These are phyloP conservation scores for Euwallacea fornicatus DNA, from an alignment of 1,140 invertebrate species.

Conservation along the genomic window DNA sequence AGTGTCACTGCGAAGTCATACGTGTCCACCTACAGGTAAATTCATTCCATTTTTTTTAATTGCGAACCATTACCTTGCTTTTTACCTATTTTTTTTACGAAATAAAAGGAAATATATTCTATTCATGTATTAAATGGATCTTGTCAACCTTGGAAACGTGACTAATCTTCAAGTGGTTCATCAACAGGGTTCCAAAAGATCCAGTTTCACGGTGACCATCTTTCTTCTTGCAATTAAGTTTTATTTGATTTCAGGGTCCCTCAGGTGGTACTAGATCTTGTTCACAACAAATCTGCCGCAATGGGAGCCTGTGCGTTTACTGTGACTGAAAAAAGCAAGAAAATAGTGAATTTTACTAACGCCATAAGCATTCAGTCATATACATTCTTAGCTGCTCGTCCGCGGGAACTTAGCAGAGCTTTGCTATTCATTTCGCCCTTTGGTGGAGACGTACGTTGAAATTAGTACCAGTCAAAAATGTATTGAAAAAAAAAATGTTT, in stretches of 20 bases:
- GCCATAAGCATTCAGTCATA: slow-evolving; percentile 79
- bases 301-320: slow-evolving; percentile 74
- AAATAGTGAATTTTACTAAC: slow-evolving; percentile 75
- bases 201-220: no score
- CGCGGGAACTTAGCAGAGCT: slow-evolving; percentile 74
- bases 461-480: neutral
- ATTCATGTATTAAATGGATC: no score
- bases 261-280: slow-evolving; percentile 51
- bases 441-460: slow-evolving; percentile 66
- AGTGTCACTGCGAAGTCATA: slow-evolving; percentile 5
- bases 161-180: neutral
- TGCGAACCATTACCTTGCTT: no score
- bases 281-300: slow-evolving; percentile 60
- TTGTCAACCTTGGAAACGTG: neutral
- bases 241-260: slow-evolving; percentile 52
- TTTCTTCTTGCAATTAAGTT: neutral
- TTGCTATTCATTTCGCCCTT: slow-evolving; percentile 85
- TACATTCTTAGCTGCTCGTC: slow-evolving; percentile 73
- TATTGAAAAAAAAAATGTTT: neutral
- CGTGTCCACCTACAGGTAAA: slow-evolving; percentile 24
- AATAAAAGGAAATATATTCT: no score
- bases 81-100: no score
- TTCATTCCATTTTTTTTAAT: no score
- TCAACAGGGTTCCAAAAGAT: neutral
- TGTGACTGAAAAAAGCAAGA: slow-evolving; percentile 63